A percentile compares a stretch with the other conserved stretches of the same genome.
These are phyloP conservation scores for Sebastes hopkinsi DNA, from an alignment of 2,797 vertebrate species.

Conservation along the genomic window DNA sequence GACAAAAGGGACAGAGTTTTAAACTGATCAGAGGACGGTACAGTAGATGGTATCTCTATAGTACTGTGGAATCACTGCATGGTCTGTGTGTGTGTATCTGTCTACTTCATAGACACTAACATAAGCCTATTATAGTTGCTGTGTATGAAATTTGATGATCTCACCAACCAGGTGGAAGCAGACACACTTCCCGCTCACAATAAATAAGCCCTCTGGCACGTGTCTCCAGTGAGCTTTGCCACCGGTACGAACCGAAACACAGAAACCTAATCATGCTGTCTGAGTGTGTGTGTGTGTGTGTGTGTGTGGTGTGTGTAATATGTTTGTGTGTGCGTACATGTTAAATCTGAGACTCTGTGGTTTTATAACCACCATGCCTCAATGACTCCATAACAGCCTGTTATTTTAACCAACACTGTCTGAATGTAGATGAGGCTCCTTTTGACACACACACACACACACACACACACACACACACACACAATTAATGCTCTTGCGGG, in stretches of 20 bases:
- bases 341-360: constrained; percentile 48
- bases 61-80: neutral
- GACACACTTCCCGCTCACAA: constrained; percentile 34
- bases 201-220: constrained; percentile 32
- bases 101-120: constrained; percentile 25
- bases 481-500: constrained; percentile 4
- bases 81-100: neutral
- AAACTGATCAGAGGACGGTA: neutral
- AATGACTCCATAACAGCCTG: constrained; percentile 35
- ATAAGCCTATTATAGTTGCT: constrained; percentile 70
- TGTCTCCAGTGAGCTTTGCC: constrained; percentile 7
- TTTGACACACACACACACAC: constrained; percentile 1
- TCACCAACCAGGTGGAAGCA: constrained; percentile 55
- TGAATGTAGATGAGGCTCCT: constrained; percentile 23
- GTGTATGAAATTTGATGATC: constrained; percentile 66
- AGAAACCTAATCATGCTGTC: constrained; percentile 12
- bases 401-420: constrained; percentile 41
- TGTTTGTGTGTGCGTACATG: constrained; percentile 14
- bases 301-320: constrained; percentile 3
- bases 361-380: constrained; percentile 41
- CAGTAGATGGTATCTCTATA: neutral
- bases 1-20: constrained; percentile 2
- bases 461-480: neutral
- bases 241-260: constrained; percentile 12
- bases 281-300: constrained; percentile 11